Base-by-base conservation (phyloP, 1,140 invertebrate genomes). In the Drosophila cardini region DNA sequence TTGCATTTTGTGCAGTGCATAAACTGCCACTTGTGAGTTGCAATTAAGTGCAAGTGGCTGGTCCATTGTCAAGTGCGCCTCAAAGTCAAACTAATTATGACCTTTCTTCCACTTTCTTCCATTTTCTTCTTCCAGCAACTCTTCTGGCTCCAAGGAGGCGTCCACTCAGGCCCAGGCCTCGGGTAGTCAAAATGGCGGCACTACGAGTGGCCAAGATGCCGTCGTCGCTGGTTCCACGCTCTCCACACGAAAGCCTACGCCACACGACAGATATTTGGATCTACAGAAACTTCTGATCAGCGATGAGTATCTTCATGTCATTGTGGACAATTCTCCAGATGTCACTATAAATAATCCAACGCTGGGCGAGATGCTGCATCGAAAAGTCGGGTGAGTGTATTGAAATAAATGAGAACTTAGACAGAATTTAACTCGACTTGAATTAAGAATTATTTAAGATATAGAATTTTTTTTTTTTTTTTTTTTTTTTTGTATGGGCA, bases 301-400 rank as follows among this genome's bases (percentile, higher is more conserved):
- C 43, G 79, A 75, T 36, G 81, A 91, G 62, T 90, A 92, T 43
- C 48, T 71, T 4, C 91, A 91, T 68, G 90, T 91, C 11, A 81
- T 90, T 55, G 74, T 93, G 56, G 93, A 94, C 53, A 93, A 92
- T 71, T 80, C 93, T 16, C 82, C 82, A 8, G 76, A 84, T 69
- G 79, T 82, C 43, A 93, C 94, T 45, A 92, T 94, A 46, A 92
- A 93, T 4, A 93, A 96, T 91, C 95, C 95, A 0, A 94, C 94
- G 4, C 93, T 96, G 26, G 94, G 93, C 0, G 94, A 96, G 56
- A 84, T 96, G 86, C 94, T 94, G 68, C 93, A 94, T 38, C 84
- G 95, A 43, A 93, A 93, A 80, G 90, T 92, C n/a, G 94, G 94
- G 95, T 96, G 72, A 93, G 94, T 93, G n/a, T n/a, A n/a, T n/a